A percentile compares a stretch with the other conserved stretches of the same genome.
phyloP scores from a whole-genome alignment of 2,888 invertebrate species.

The Drosophila hamatofila region DNA sequence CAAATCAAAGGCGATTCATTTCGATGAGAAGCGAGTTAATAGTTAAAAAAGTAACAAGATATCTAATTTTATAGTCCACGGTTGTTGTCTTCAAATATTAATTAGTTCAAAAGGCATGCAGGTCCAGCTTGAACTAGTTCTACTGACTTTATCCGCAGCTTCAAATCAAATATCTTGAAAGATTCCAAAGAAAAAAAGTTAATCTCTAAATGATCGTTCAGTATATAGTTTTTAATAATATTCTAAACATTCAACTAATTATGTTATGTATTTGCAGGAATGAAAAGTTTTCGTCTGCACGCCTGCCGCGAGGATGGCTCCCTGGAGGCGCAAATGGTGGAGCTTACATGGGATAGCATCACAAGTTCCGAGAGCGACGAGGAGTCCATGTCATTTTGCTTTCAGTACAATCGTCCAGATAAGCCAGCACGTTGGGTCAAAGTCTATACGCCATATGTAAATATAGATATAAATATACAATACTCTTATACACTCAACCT shows the following conservation, averaged over 20 bases:
- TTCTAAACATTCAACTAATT: background rate
- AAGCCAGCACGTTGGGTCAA: constrained; percentile 94
- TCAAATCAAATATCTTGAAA: background rate
- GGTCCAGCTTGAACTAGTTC: background rate
- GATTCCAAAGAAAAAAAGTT: background rate
- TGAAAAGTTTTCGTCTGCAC: constrained; percentile 90
- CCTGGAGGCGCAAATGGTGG: constrained; percentile 91
- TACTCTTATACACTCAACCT: background rate
- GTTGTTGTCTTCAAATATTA: background rate
- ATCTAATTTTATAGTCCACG: background rate
- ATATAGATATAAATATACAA: constrained; percentile 81
- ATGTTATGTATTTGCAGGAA: constrained; percentile 84
- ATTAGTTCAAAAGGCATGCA: background rate
- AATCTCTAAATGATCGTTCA: background rate
- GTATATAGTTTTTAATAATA: background rate
- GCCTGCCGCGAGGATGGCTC: constrained; percentile 94
- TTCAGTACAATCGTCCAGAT: constrained; percentile 93
- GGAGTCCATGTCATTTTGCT: constrained; percentile 95
- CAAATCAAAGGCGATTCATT: background rate
- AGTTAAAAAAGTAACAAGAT: background rate
- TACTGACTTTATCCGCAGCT: too few relatives aligned
- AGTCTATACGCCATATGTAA: constrained; percentile 95
- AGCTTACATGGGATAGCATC: constrained; percentile 93
- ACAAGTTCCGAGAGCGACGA: constrained; percentile 95
- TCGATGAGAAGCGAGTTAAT: background rate